Evolutionary conservation across 2,113 vertebrate genomes (phyloP).

Genomic region (Hippocampus zosterae): DNA sequence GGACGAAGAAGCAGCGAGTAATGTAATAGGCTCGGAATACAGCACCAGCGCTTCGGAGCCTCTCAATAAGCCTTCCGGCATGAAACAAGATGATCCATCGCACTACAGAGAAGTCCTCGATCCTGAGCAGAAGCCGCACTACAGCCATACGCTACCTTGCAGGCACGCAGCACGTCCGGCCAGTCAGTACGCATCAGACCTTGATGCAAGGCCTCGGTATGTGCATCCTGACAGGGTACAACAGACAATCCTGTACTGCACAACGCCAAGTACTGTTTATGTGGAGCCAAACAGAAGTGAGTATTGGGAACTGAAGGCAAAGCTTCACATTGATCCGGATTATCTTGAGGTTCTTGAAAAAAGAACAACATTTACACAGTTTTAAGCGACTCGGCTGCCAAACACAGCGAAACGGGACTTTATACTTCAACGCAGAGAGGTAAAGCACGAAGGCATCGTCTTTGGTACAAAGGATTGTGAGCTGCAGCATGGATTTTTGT

Average conservation of each 20-base stretch:
- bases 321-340: conserved; percentile 96
- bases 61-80: conserved; percentile 79
- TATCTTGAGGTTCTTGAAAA: conserved; percentile 99
- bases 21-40: conserved; percentile 83
- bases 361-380: conserved; percentile 96
- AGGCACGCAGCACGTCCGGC: conserved; percentile 80
- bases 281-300: conserved; percentile 93
- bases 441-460: conserved; percentile 19
- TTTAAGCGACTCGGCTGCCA: conserved; percentile 68
- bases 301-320: conserved; percentile 96
- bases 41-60: conserved; percentile 87
- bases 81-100: conserved; percentile 81
- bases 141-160: conserved; percentile 82
- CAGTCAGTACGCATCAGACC: conserved; percentile 84
- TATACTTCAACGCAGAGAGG: conserved; percentile 7
- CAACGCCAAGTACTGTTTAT: conserved; percentile 86
- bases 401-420: background rate
- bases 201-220: conserved; percentile 84
- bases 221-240: conserved; percentile 85
- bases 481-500: conserved; percentile 22
- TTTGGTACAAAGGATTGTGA: conserved; percentile 20
- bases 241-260: conserved; percentile 87
- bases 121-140: conserved; percentile 80
- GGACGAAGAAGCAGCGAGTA: conserved; percentile 79
- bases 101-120: conserved; percentile 86